phyloP scores from a whole-genome alignment of 1,140 invertebrate species.

The Pogonomyrmex barbatus region DNA sequence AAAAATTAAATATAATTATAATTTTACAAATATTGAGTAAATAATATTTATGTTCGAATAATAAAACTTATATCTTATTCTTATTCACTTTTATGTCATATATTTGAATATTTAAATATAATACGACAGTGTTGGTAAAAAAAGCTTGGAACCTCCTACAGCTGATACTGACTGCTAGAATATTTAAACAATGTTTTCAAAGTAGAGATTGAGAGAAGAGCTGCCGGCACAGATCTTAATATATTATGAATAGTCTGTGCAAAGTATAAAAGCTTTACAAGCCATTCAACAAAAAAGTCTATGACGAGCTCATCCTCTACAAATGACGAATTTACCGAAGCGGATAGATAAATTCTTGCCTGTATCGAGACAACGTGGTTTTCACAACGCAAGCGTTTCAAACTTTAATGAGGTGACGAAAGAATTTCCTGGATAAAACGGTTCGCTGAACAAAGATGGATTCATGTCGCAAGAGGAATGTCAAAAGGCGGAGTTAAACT shows the following conservation, averaged over 20 bases:
- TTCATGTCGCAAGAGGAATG: not conserved
- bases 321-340: slow-evolving; percentile 43
- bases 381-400: slow-evolving; percentile 6
- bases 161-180: not conserved
- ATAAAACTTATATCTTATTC: not conserved
- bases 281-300: slow-evolving; percentile 15
- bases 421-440: slow-evolving; percentile 51
- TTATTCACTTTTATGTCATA: not conserved
- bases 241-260: slow-evolving; percentile 31
- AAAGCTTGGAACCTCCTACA: not conserved
- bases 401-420: slow-evolving; percentile 60
- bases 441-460: slow-evolving; percentile 45
- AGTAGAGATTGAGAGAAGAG: not conserved
- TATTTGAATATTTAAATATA: not conserved
- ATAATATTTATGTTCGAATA: slow-evolving; percentile 16
- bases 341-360: slow-evolving; percentile 33
- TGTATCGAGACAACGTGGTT: slow-evolving; percentile 26
- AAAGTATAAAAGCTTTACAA: slow-evolving; percentile 23
- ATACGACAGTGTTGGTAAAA: not conserved
- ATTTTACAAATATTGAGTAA: not conserved
- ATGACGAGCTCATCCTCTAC: not conserved
- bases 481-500: slow-evolving; percentile 44
- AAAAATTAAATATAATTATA: not conserved
- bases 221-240: not conserved
- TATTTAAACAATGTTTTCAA: slow-evolving; percentile 39